Percentiles rank a stretch among this genome's conserved stretches.
Conservation (phyloP, 2,888 invertebrate genomes). For the Morinoia aosen region DNA sequence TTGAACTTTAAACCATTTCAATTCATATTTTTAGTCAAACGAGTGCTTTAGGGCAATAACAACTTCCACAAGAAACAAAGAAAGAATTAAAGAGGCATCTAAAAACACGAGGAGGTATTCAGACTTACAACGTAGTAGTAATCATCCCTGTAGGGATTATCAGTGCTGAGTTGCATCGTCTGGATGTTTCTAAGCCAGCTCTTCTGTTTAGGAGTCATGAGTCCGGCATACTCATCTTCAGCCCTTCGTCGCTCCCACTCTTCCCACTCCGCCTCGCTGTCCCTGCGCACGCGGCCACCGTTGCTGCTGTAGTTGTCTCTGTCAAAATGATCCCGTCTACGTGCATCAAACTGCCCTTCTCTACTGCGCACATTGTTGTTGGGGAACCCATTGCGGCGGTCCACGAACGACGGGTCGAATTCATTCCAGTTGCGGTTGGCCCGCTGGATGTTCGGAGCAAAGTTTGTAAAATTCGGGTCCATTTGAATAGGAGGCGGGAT, state of each 20-base stretch:
- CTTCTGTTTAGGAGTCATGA: conserved; percentile 95
- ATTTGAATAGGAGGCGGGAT: not conserved
- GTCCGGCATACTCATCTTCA: conserved; percentile 87
- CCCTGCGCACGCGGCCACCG: conserved; percentile 58
- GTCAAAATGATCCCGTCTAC: not conserved
- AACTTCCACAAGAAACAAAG: not conserved
- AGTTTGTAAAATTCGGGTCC: not conserved
- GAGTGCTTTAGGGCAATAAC: too few relatives aligned
- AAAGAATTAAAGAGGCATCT: not conserved
- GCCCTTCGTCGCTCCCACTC: conserved; percentile 69
- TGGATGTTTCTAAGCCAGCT: conserved; percentile 98
- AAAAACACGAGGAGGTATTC: not conserved
- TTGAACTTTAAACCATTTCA: not conserved
- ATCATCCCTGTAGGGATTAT: conserved; percentile 96
- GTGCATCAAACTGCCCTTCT: not conserved
- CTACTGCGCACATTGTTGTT: not conserved
- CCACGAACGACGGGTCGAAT: not conserved
- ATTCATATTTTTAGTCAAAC: not conserved
- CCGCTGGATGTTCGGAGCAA: not conserved
- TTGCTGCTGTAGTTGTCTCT: conserved; percentile 13
- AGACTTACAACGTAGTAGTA: conserved; percentile 80
- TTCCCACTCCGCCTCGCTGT: conserved; percentile 67
- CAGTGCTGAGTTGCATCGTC: conserved; percentile 90
- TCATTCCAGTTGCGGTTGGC: conserved; percentile 31
- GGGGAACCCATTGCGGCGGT: not conserved